Base-by-base conservation (phyloP, 2,113 vertebrate genomes). In the Xiphorhynchus elegans region DNA sequence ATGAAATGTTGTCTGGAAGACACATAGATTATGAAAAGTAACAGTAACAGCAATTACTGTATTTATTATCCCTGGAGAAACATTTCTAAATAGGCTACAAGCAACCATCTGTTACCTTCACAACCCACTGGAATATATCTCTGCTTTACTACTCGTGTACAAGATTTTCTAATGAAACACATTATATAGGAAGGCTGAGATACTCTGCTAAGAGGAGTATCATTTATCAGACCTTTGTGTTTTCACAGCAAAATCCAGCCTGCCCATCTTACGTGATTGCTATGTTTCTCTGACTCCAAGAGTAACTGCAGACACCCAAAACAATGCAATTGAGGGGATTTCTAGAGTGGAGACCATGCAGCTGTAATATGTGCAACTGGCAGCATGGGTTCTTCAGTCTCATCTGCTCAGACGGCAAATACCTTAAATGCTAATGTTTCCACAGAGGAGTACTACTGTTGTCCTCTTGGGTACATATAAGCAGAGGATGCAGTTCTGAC, bases 391-490 rank as follows among this genome's bases (percentile, higher is more conserved):
- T 84, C 31, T 73, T 31, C 46, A 62, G 18, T 81, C 76, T 37
- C 33, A 84, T 37, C 31, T 79, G 7, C 44, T 64, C 53, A 83
- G 70, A 72, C 0, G 3, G 29, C 15, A 82, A 52, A 59, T 60
- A 39, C 13, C 35, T 33, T 33, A 42, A 72, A 78, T 0, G 0
- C 7, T 59, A 28, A 4, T 44, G 37, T n/a, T 74, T 76, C 23
- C 40, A 35, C 7, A 24, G 18, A 81, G 63, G n/a, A 82, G 33
- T 40, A 59, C 17, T 69, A 33, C 2, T 42, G 11, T 69, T 89
- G 19, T 88, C 20, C 13, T 50, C 24, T 75, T 25, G 40, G 14
- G 11, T 67, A 49, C 2, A 4, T 47, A 37, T 29, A n/a, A 29
- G 31, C 17, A 50, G 11, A 73, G 17, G 26, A 60, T 69, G 28